Conservation (phyloP, 2,797 vertebrate genomes). For the Atherinosoma microstoma region DNA sequence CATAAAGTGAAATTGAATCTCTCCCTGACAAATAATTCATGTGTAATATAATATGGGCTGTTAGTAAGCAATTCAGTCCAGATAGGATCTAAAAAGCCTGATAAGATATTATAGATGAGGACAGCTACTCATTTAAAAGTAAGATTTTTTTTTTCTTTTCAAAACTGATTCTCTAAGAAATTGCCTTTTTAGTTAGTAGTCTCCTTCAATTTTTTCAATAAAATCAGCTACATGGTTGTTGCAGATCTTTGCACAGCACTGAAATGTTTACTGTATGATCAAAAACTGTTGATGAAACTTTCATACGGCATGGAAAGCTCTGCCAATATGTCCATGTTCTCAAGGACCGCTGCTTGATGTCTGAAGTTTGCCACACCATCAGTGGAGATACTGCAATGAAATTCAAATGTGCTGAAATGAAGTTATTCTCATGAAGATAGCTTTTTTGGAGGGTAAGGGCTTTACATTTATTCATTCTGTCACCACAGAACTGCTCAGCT, state of each 20-base stretch:
- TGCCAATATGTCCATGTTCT: constrained; percentile 28
- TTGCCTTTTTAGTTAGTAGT: constrained; percentile 1
- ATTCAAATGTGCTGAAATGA: constrained; percentile 64
- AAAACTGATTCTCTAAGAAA: not conserved
- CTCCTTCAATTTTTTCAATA: not conserved
- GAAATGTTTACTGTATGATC: constrained; percentile 30
- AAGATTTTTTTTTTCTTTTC: no score
- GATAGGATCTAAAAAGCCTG: not conserved
- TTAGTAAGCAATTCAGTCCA: not conserved
- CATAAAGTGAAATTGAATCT: not conserved
- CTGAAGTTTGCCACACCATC: constrained; percentile 41
- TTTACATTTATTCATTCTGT: constrained; percentile 71
- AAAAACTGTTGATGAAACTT: constrained; percentile 40
- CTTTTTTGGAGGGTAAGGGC: constrained; percentile 52
- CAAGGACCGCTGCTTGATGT: constrained; percentile 34
- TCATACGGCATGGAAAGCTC: constrained; percentile 15
- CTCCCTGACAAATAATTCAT: not conserved
- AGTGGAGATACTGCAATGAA: constrained; percentile 48
- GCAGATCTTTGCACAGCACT: constrained; percentile 1
- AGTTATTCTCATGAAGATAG: constrained; percentile 64
- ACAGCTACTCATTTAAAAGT: no score
- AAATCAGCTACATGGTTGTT: not conserved
- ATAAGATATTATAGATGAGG: not conserved
- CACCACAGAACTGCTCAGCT: constrained; percentile 57
- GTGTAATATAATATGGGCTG: not conserved